These are phyloP conservation scores for Podiceps cristatus DNA, from an alignment of 2,113 vertebrate genomes.

Conservation along the genomic window DNA sequence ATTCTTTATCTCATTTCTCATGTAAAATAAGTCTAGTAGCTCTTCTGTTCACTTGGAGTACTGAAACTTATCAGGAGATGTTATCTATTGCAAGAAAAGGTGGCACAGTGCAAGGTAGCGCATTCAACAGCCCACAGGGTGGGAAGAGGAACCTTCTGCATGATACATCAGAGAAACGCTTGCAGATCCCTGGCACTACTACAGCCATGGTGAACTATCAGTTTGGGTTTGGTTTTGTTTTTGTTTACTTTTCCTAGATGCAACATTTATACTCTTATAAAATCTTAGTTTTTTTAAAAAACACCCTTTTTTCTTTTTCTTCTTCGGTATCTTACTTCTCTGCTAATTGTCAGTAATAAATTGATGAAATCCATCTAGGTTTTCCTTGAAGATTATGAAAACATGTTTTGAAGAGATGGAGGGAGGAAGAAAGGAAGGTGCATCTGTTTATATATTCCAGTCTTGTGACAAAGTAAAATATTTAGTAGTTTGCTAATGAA, in stretches of 20 bases:
- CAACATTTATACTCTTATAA: not conserved
- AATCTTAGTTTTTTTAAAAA: not conserved
- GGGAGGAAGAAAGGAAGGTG: not conserved
- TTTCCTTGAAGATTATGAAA: not conserved
- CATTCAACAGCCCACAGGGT: rapidly evolving
- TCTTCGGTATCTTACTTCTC: not conserved
- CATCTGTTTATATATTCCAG: conserved; percentile 26
- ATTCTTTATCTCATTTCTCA: not conserved
- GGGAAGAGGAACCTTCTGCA: not conserved
- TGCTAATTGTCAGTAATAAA: not conserved
- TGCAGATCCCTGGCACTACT: not conserved
- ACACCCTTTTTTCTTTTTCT: rapidly evolving
- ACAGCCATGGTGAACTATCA: not conserved
- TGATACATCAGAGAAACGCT: not conserved
- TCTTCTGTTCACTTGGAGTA: not conserved
- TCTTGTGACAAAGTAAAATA: conserved; percentile 25
- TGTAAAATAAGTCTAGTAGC: not conserved
- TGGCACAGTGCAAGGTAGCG: not conserved
- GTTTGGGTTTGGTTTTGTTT: too few relatives aligned
- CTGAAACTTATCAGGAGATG: not conserved
- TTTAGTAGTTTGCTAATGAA: conserved; percentile 35
- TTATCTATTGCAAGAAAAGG: not conserved
- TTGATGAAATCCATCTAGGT: not conserved
- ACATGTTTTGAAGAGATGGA: not conserved
- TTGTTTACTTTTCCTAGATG: too few relatives aligned